Evolutionary conservation across 2,888 invertebrate genomes (phyloP).

Genomic region (Meiosimyza decipiens): DNA sequence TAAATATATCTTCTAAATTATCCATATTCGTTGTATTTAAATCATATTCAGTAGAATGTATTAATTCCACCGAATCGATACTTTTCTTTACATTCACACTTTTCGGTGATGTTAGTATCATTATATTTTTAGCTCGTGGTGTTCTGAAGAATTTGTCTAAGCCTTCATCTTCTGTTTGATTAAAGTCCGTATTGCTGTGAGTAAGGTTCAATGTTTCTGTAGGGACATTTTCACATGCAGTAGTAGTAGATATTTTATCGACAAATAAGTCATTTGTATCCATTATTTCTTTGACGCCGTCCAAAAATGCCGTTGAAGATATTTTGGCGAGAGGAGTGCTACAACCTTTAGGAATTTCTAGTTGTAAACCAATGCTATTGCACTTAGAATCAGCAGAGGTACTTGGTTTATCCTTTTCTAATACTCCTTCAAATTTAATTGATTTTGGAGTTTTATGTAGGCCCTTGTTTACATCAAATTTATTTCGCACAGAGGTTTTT

Average conservation of each 20-base stretch:
- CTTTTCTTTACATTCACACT: slow-evolving; percentile 56
- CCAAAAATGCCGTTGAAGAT: slow-evolving; percentile 49
- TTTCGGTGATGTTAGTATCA: slow-evolving; percentile 60
- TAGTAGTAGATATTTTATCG: background rate
- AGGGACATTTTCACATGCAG: background rate
- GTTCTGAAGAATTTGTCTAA: slow-evolving; percentile 58
- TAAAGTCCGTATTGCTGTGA: background rate
- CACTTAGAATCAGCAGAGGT: background rate
- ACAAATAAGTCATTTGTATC: slow-evolving; percentile 33
- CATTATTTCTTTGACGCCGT: slow-evolving; percentile 51
- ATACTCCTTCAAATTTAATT: background rate
- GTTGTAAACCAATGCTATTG: background rate
- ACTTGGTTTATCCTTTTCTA: background rate
- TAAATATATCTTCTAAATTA: slow-evolving; percentile 59
- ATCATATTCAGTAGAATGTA: slow-evolving; percentile 55
- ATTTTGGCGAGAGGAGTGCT: slow-evolving; percentile 43
- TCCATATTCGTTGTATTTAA: slow-evolving; percentile 51
- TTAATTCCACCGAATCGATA: slow-evolving; percentile 45
- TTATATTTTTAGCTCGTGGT: slow-evolving; percentile 59
- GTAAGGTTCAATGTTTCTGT: background rate
- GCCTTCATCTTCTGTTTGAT: slow-evolving; percentile 37
- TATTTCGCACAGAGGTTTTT: no score
- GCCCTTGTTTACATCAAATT: background rate
- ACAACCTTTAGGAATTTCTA: slow-evolving; percentile 2
- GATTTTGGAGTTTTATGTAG: background rate